Percentiles rank a stretch among this genome's conserved stretches.
Evolutionary conservation across 2,113 vertebrate species (phyloP).

Genomic region (Festucalex cinctus): DNA sequence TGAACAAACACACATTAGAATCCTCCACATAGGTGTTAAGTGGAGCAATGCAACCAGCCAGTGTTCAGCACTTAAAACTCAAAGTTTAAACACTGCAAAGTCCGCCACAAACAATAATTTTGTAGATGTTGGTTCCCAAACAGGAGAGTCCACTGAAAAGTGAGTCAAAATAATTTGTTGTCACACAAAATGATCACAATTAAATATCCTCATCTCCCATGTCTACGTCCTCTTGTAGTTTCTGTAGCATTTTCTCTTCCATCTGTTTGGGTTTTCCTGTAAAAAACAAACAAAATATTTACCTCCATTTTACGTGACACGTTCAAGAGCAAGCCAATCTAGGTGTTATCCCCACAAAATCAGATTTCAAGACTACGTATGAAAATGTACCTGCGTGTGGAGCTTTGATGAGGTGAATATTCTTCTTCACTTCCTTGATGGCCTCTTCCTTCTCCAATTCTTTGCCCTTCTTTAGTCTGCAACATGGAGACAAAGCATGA

Average conservation of each 20-base stretch:
- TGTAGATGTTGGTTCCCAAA: constrained; percentile 19
- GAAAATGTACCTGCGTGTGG: constrained; percentile 83
- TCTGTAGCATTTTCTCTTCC: constrained; percentile 96
- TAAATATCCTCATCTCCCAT: constrained; percentile 77
- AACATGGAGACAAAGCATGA: constrained; percentile 4
- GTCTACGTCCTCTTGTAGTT: constrained; percentile 85
- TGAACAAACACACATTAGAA: constrained; percentile 4
- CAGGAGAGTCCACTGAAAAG: constrained; percentile 23
- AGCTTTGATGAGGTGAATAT: constrained; percentile 92
- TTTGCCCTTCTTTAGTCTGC: constrained; percentile 91
- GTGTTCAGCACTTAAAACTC: neutral
- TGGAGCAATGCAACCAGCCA: neutral
- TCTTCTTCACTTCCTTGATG: constrained; percentile 93
- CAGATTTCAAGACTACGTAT: neutral
- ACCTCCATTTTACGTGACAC: neutral
- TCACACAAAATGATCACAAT: constrained; percentile 11
- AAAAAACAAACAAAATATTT: constrained; percentile 10
- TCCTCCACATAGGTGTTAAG: neutral
- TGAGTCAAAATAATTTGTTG: constrained; percentile 3
- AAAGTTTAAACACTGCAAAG: neutral
- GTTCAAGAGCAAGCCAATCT: neutral
- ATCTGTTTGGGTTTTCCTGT: constrained; percentile 84
- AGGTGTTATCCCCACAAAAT: neutral
- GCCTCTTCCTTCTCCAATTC: constrained; percentile 87
- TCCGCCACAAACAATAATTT: constrained; percentile 2